Evolutionary conservation across 2,113 vertebrate genomes (phyloP).

Genomic region (Eidolon helvum): DNA sequence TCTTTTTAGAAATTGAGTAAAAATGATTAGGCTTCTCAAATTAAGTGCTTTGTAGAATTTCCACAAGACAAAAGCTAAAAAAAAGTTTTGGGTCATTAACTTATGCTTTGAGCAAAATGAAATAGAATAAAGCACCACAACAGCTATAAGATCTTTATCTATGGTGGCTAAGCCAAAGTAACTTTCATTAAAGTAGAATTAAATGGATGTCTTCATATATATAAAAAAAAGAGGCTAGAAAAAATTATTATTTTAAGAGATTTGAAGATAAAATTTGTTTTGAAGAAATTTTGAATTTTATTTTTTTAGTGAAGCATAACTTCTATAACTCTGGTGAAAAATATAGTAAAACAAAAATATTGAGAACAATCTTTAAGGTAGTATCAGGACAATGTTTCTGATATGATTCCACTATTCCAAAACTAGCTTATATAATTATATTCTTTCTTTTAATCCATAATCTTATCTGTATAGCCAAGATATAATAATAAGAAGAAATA

Average conservation of each 20-base stretch:
- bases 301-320: neutral
- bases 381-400: constrained; percentile 23
- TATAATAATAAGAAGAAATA: constrained; percentile 69
- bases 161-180: neutral
- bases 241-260: neutral
- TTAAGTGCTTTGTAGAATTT: neutral
- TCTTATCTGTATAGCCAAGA: constrained; percentile 78
- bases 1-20: neutral
- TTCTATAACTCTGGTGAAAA: neutral
- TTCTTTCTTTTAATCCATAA: constrained; percentile 66
- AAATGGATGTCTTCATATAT: neutral
- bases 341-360: neutral
- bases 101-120: neutral
- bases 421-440: constrained; percentile 60
- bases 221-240: neutral
- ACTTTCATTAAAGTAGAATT: neutral
- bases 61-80: neutral
- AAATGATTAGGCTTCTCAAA: neutral
- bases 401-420: constrained; percentile 60
- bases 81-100: neutral
- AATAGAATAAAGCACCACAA: neutral
- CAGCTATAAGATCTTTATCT: neutral
- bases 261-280: neutral
- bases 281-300: neutral
- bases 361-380: constrained; percentile 45